Percentiles rank a stretch among this genome's conserved stretches.
These are phyloP conservation scores for Mercenaria mercenaria DNA, from an alignment of 1,140 invertebrate genomes.

Conservation along the genomic window DNA sequence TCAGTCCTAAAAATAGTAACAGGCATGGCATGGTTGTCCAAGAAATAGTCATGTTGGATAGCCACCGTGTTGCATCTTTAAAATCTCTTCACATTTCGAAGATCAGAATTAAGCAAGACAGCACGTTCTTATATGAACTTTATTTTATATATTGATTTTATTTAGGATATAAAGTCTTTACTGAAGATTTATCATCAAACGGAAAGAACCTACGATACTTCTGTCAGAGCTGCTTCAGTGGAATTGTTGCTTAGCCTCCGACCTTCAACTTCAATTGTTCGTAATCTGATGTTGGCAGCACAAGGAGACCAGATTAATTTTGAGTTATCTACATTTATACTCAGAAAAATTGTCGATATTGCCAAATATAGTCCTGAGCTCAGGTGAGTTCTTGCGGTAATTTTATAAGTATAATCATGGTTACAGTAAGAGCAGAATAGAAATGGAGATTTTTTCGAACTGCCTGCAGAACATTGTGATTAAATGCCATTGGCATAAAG, in stretches of 20 bases:
- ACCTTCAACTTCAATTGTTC: constrained; percentile 70
- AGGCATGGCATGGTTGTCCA: too few relatives aligned
- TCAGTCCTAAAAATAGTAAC: too few relatives aligned
- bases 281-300: constrained; percentile 76
- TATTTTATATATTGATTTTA: neutral
- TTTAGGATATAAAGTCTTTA: constrained; percentile 78
- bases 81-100: too few relatives aligned
- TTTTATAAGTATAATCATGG: too few relatives aligned
- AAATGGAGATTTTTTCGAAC: too few relatives aligned
- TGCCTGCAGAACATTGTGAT: too few relatives aligned
- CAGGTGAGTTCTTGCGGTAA: constrained; percentile 58
- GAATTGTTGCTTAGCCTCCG: constrained; percentile 75
- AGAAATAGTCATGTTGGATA: too few relatives aligned
- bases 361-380: constrained; percentile 71
- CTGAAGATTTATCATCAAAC: constrained; percentile 82
- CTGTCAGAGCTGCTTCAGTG: constrained; percentile 79
- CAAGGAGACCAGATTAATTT: constrained; percentile 74
- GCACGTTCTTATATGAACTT: neutral
- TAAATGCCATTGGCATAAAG: too few relatives aligned
- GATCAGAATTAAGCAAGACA: too few relatives aligned
- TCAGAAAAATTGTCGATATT: constrained; percentile 77
- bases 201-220: constrained; percentile 79
- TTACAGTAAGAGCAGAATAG: too few relatives aligned
- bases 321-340: constrained; percentile 81
- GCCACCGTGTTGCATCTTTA: too few relatives aligned